Percentiles rank a stretch among this genome's conserved stretches.
Evolutionary conservation across 2,797 vertebrate genomes (phyloP).

Genomic region (Ctenopoma kingsleyae): DNA sequence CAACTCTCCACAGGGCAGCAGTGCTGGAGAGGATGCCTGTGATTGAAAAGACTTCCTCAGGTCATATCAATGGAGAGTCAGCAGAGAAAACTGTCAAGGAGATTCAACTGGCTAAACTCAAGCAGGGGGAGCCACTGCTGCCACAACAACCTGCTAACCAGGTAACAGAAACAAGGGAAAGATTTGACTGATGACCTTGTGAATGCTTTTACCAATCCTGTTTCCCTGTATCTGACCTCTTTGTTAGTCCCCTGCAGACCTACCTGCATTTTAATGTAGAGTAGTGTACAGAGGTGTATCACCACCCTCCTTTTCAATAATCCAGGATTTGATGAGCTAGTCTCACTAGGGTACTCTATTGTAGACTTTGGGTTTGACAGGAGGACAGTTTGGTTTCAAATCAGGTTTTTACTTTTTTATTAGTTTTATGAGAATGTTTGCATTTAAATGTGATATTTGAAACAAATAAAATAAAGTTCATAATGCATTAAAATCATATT

Average conservation of each 20-base stretch:
- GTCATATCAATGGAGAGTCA: constrained; percentile 76
- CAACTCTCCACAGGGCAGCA: constrained; percentile 82
- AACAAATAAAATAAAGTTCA: too few relatives aligned
- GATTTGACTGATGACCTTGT: not conserved
- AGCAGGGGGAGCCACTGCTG: constrained; percentile 52
- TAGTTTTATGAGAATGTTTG: not conserved
- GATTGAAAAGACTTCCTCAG: constrained; percentile 81
- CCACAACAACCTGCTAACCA: constrained; percentile 73
- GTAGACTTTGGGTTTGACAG: too few relatives aligned
- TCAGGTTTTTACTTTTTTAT: too few relatives aligned
- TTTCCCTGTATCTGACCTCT: not conserved
- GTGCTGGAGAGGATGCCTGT: constrained; percentile 93
- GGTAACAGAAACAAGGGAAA: constrained; percentile 51
- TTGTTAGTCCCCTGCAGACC: not conserved
- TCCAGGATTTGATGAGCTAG: too few relatives aligned
- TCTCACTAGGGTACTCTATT: too few relatives aligned
- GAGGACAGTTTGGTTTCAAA: too few relatives aligned
- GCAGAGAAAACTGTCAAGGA: constrained; percentile 66
- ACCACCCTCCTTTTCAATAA: too few relatives aligned
- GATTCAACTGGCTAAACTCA: constrained; percentile 52
- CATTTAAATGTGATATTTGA: not conserved
- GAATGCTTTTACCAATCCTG: too few relatives aligned
- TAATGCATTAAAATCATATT: too few relatives aligned
- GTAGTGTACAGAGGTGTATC: not conserved
- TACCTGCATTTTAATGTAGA: not conserved